phyloP scores from a whole-genome alignment of 2,113 vertebrate species.

The Pyxicephalus adspersus region DNA sequence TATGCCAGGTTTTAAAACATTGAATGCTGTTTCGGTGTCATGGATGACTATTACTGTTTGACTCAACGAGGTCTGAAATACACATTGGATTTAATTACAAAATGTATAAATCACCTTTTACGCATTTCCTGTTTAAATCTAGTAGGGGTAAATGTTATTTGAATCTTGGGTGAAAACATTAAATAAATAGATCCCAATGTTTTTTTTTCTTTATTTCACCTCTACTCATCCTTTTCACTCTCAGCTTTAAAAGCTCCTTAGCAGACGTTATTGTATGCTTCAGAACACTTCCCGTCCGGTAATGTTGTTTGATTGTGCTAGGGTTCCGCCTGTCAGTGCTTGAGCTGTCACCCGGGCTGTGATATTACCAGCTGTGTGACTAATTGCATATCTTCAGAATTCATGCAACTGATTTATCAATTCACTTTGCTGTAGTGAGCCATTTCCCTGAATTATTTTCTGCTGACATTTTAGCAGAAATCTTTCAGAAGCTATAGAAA shows the following conservation, averaged over 20 bases:
- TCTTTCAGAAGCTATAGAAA: conserved; percentile 22
- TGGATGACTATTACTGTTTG: too few species aligned
- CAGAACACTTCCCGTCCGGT: conserved; percentile 2
- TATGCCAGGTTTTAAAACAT: too few species aligned
- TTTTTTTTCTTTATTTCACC: neutral
- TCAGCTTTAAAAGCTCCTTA: conserved; percentile 9
- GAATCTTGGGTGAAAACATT: too few species aligned
- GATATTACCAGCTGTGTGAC: conserved; percentile 28
- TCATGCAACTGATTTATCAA: conserved; percentile 31
- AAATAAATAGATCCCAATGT: too few species aligned
- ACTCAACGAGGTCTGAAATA: too few species aligned
- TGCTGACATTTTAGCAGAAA: conserved; percentile 20
- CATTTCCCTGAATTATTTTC: conserved; percentile 9
- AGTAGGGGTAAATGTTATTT: too few species aligned
- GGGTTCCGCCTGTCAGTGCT: conserved; percentile 20
- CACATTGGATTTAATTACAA: too few species aligned
- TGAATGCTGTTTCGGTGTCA: too few species aligned
- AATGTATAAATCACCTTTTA: too few species aligned
- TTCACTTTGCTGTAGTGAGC: conserved; percentile 20
- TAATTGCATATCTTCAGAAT: conserved; percentile 32
- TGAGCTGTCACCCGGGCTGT: conserved; percentile 6
- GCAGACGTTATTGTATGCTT: conserved; percentile 5
- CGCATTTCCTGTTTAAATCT: too few species aligned
- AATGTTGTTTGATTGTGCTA: neutral
- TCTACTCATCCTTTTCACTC: conserved; percentile 16